A percentile compares a stretch with the other conserved stretches of the same genome.
Conservation (phyloP, 2,797 vertebrate species). For the Sandelia bainsii region DNA sequence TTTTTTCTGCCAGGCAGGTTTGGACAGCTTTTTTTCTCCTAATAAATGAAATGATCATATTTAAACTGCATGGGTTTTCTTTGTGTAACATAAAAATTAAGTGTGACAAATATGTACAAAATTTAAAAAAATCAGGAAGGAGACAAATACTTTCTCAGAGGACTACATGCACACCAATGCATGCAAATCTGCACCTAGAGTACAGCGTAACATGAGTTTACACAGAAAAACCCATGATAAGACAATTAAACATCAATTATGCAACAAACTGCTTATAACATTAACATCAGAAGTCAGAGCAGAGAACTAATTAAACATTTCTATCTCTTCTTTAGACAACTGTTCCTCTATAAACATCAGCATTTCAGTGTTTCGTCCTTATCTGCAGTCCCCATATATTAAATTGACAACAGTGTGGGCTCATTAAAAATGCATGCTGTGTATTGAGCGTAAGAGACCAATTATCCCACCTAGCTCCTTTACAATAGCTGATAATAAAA, state of each 20-base stretch:
- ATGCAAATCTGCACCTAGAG: no score
- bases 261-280: conserved; percentile 32
- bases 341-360: conserved; percentile 23
- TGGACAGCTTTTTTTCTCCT: no score
- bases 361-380: conserved; percentile 39
- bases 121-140: no score
- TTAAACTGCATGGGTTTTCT: no score
- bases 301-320: conserved; percentile 51
- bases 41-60: no score
- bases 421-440: conserved; percentile 85
- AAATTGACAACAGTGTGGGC: conserved; percentile 76
- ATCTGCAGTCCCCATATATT: conserved; percentile 63
- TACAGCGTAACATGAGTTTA: not conserved
- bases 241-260: conserved; percentile 29
- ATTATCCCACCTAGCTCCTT: conserved; percentile 80
- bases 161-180: no score
- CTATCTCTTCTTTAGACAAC: conserved; percentile 21
- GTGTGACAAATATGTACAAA: no score
- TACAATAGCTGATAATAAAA: conserved; percentile 73
- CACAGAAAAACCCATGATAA: not conserved
- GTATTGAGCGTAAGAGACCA: conserved; percentile 82
- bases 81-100: no score
- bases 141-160: no score
- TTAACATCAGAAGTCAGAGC: conserved; percentile 34
- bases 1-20: no score